phyloP scores from a whole-genome alignment of 2,113 vertebrate species.

The Actenoides hombroni region DNA sequence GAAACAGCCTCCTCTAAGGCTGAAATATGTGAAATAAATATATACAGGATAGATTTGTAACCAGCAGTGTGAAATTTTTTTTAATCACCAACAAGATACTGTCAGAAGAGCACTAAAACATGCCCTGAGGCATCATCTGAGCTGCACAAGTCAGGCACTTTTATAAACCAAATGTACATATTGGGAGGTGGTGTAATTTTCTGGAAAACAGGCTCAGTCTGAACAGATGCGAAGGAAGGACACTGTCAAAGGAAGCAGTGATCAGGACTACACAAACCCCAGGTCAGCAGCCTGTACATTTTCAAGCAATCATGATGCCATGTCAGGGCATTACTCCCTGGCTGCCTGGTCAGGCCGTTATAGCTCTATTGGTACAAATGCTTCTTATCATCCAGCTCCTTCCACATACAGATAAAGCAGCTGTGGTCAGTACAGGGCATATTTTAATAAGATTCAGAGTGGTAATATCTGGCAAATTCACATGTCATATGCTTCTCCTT shows the following conservation, averaged over 20 bases:
- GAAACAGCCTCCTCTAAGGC: not conserved
- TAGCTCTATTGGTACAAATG: not conserved
- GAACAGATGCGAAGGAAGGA: not conserved
- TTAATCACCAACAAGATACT: not conserved
- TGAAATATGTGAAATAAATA: not conserved
- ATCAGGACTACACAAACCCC: not conserved
- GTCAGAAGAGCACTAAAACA: not conserved
- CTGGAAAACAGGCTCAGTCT: not conserved
- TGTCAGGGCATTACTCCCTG: not conserved
- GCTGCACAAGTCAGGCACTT: not conserved
- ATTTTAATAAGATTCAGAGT: slow-evolving; percentile 35
- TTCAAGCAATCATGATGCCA: not conserved
- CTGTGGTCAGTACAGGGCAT: not conserved
- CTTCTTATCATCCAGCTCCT: not conserved
- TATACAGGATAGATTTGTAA: not conserved
- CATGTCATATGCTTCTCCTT: not conserved
- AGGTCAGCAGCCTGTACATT: not conserved
- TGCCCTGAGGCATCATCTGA: not conserved
- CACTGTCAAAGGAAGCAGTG: not conserved
- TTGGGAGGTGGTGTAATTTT: not conserved
- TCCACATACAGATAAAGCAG: not conserved
- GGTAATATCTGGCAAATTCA: slow-evolving; percentile 62
- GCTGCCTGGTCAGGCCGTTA: not conserved
- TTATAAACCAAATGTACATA: not conserved
- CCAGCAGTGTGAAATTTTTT: not conserved